These are phyloP conservation scores for Netelia virgata DNA, from an alignment of 2,888 invertebrate species.

Conservation along the genomic window DNA sequence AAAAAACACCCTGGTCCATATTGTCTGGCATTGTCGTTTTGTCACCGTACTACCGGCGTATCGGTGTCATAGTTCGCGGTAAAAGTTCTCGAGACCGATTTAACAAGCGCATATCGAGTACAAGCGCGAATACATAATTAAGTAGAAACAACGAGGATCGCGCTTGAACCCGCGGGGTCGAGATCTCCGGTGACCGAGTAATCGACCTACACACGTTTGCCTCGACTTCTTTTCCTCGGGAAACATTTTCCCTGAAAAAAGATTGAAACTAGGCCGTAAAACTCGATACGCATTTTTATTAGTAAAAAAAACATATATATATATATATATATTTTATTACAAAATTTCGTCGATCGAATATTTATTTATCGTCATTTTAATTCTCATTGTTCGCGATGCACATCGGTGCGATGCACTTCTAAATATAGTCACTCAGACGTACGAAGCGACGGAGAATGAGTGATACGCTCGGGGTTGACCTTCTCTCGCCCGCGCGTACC, in stretches of 20 bases:
- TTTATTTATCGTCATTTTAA: conserved; percentile 11
- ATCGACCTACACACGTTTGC: conserved; percentile 24
- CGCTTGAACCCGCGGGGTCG: conserved; percentile 40
- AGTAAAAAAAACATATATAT: no score
- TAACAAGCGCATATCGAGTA: conserved; percentile 47
- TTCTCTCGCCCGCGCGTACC: conserved; percentile 72
- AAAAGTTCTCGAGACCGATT: conserved; percentile 51
- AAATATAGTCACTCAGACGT: conserved; percentile 73
- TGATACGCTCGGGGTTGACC: conserved; percentile 73
- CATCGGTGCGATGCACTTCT: conserved; percentile 66
- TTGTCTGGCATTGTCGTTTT: no score
- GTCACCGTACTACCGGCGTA: neutral
- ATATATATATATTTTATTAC: no score
- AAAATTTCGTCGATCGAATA: neutral
- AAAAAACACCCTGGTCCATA: no score
- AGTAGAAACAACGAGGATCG: conserved; percentile 27
- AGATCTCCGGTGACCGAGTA: conserved; percentile 57
- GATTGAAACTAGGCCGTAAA: neutral
- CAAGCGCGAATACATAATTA: conserved; percentile 63
- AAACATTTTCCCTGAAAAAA: neutral
- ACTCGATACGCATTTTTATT: neutral
- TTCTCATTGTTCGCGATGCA: conserved; percentile 52
- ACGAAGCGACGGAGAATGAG: conserved; percentile 43
- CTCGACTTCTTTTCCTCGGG: neutral
- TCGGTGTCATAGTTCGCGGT: neutral